Evolutionary conservation across 2,113 vertebrate genomes (phyloP).

Genomic region (Solea solea): DNA sequence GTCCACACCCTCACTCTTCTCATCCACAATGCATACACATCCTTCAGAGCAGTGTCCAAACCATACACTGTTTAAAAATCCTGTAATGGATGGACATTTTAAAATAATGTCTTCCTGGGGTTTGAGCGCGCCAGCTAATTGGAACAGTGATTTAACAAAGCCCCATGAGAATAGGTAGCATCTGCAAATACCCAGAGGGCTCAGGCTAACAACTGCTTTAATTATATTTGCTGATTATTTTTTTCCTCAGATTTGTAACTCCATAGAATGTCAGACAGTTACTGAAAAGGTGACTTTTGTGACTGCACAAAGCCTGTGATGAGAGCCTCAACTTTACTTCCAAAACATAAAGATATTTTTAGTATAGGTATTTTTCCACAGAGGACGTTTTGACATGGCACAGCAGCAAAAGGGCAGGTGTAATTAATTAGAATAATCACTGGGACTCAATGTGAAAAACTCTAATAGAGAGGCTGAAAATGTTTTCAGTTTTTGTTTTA

Average conservation of each 20-base stretch:
- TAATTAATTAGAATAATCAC: background rate
- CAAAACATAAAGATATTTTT: too few relatives aligned
- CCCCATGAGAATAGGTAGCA: background rate
- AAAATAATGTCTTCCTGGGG: conserved; percentile 1
- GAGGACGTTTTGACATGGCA: background rate
- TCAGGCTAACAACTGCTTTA: background rate
- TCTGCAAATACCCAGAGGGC: background rate
- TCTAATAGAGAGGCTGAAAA: background rate
- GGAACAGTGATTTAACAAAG: conserved; percentile 12
- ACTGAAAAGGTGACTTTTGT: background rate
- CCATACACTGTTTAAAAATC: conserved; percentile 3
- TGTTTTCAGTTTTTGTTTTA: background rate
- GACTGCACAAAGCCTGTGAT: background rate
- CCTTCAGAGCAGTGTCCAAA: conserved; percentile 31
- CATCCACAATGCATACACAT: conserved; percentile 16
- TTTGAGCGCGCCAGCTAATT: background rate
- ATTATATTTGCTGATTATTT: background rate
- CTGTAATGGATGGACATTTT: conserved; percentile 6
- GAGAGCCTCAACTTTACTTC: background rate
- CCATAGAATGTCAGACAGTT: background rate
- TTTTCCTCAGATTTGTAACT: background rate
- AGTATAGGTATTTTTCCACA: background rate
- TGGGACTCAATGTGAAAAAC: background rate
- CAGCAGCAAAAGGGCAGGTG: background rate
- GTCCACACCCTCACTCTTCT: background rate